These are phyloP conservation scores for Tipula unca DNA, from an alignment of 2,888 invertebrate genomes.

Conservation along the genomic window DNA sequence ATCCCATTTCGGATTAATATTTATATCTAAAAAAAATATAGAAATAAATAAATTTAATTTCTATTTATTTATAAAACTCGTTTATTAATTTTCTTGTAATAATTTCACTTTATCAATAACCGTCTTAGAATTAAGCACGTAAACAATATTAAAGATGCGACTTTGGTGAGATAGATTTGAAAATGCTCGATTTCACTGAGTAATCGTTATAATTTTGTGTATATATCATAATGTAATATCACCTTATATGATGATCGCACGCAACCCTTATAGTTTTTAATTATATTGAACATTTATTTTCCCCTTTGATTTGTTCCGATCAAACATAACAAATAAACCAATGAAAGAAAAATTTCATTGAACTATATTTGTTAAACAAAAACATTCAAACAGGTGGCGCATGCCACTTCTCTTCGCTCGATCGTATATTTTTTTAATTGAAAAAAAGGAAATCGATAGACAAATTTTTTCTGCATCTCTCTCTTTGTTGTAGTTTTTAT, in stretches of 20 bases:
- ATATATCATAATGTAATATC: background rate
- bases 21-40: background rate
- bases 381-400: background rate
- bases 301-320: background rate
- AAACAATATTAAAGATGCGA: background rate
- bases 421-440: background rate
- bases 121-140: background rate
- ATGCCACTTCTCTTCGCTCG: background rate
- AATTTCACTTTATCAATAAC: background rate
- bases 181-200: background rate
- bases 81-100: constrained; percentile 17
- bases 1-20: constrained; percentile 19
- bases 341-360: background rate
- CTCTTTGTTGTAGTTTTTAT: background rate
- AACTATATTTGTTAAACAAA: background rate
- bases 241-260: background rate
- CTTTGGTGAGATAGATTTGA: background rate
- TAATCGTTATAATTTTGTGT: too few relatives aligned
- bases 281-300: too few relatives aligned
- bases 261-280: background rate
- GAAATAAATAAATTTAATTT: constrained; percentile 17
- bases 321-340: background rate
- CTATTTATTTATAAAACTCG: constrained; percentile 14
- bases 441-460: background rate
- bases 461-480: background rate